phyloP scores from a whole-genome alignment of 1,140 invertebrate genomes.

The Xylocopa sonorina region DNA sequence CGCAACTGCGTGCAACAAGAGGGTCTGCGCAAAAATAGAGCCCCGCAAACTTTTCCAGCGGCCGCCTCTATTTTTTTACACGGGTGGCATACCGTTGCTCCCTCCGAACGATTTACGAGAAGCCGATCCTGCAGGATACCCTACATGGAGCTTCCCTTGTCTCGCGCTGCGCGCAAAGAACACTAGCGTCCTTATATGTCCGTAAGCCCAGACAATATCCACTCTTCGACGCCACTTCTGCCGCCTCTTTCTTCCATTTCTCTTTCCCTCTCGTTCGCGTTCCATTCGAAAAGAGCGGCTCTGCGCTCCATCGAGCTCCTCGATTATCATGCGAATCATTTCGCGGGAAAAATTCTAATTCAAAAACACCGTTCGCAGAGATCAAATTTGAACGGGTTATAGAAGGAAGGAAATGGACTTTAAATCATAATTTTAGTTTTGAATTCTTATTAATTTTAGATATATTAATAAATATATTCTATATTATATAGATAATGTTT shows the following conservation, averaged over 20 bases:
- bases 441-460: too few relatives aligned
- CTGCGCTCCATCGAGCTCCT: conserved; percentile 9
- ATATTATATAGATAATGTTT: too few relatives aligned
- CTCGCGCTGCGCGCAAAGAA: conserved; percentile 49
- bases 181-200: conserved; percentile 74
- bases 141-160: conserved; percentile 61
- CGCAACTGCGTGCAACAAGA: background rate
- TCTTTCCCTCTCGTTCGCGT: conserved; percentile 1
- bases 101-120: conserved; percentile 59
- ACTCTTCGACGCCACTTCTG: conserved; percentile 47
- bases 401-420: too few relatives aligned
- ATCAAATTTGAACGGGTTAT: too few relatives aligned
- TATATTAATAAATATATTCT: too few relatives aligned
- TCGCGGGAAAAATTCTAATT: background rate
- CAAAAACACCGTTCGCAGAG: background rate
- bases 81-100: conserved; percentile 53
- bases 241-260: conserved; percentile 30
- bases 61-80: background rate
- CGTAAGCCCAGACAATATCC: conserved; percentile 71
- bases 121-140: conserved; percentile 50
- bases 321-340: conserved; percentile 7
- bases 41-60: background rate
- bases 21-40: conserved; percentile 19
- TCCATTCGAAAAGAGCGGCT: background rate
- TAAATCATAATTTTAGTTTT: too few relatives aligned